These are phyloP conservation scores for Philereme transversata DNA, from an alignment of 2,888 invertebrate genomes.

Conservation along the genomic window DNA sequence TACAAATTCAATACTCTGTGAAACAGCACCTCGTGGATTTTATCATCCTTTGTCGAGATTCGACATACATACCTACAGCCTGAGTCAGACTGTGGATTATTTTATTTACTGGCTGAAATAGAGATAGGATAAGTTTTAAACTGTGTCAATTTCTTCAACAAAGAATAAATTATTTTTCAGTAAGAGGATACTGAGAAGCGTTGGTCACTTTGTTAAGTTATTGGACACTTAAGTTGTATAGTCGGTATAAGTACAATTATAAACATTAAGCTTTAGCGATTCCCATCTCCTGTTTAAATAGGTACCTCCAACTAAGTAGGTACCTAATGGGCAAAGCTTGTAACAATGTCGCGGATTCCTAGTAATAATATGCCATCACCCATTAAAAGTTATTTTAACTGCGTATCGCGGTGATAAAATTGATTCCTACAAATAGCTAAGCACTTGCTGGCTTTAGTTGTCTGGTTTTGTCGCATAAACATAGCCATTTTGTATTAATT, in stretches of 20 bases:
- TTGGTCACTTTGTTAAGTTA: slow-evolving; percentile 1
- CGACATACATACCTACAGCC: slow-evolving; percentile 3
- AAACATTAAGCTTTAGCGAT: slow-evolving; percentile 76
- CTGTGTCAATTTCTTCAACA: too few species aligned
- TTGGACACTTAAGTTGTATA: slow-evolving; percentile 3
- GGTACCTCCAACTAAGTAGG: slow-evolving; percentile 4
- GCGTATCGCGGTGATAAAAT: slow-evolving; percentile 47
- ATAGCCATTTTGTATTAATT: slow-evolving; percentile 7
- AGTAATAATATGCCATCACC: slow-evolving; percentile 55
- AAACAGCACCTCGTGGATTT: slow-evolving; percentile 40
- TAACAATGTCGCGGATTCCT: slow-evolving; percentile 64
- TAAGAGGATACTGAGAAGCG: neutral
- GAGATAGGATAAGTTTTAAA: neutral
- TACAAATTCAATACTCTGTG: slow-evolving; percentile 74
- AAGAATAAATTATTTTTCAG: neutral
- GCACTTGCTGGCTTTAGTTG: slow-evolving; percentile 12
- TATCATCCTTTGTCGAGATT: slow-evolving; percentile 36
- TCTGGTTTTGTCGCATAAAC: slow-evolving; percentile 17
- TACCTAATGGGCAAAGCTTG: slow-evolving; percentile 78
- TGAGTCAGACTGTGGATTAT: neutral
- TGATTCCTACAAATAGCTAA: slow-evolving; percentile 33
- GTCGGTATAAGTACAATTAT: slow-evolving; percentile 44
- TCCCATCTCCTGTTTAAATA: slow-evolving; percentile 50
- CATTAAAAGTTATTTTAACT: slow-evolving; percentile 62
- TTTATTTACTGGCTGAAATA: too few species aligned